Evolutionary conservation across 2,888 invertebrate genomes (phyloP).

Genomic region (Cephus sareptanus): DNA sequence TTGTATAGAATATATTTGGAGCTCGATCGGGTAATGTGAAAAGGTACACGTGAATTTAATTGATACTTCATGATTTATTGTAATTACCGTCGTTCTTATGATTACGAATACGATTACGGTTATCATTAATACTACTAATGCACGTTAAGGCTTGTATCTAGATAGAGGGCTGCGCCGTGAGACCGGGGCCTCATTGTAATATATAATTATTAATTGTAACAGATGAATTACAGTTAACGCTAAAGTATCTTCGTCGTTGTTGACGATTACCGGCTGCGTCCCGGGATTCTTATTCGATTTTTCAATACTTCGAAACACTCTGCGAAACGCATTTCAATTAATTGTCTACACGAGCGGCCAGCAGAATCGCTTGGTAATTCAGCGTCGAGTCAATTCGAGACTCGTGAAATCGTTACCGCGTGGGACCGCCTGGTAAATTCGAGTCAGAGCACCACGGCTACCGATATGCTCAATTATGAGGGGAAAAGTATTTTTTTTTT

Average conservation of each 20-base stretch:
- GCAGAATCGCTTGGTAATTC: neutral
- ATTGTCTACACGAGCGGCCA: neutral
- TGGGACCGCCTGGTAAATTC: neutral
- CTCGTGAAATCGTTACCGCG: neutral
- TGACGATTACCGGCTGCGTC: neutral
- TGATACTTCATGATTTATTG: constrained; percentile 36
- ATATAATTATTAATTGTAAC: constrained; percentile 26
- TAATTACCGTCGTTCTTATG: constrained; percentile 26
- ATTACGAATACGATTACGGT: constrained; percentile 22
- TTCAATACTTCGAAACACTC: neutral
- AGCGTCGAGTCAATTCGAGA: neutral
- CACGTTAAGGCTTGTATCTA: constrained; percentile 45
- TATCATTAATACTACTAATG: constrained; percentile 38
- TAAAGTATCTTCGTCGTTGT: constrained; percentile 1
- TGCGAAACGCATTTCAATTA: neutral
- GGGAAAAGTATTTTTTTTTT: neutral
- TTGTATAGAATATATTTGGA: neutral
- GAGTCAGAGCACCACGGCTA: neutral
- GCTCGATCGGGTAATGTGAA: neutral
- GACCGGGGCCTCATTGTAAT: constrained; percentile 39
- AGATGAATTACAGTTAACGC: neutral
- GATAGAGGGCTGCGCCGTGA: constrained; percentile 28
- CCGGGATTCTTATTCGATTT: neutral
- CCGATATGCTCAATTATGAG: neutral
- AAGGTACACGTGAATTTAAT: constrained; percentile 23